A percentile compares a stretch with the other conserved stretches of the same genome.
These are phyloP conservation scores for Pocillopora grandis DNA, from an alignment of 92 coral and sea anemone species.

Conservation along the genomic window DNA sequence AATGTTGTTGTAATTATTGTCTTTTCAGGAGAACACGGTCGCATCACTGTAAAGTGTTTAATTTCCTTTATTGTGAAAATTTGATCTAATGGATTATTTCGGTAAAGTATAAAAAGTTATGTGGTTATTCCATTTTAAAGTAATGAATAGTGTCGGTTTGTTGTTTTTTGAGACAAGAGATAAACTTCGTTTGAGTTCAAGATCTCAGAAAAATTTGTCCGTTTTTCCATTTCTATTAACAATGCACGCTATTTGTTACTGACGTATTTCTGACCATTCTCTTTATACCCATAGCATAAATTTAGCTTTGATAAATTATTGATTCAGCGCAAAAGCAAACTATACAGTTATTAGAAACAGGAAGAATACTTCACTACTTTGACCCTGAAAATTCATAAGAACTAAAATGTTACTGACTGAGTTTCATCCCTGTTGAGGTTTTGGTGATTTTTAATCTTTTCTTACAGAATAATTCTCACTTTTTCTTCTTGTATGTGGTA, in stretches of 20 bases:
- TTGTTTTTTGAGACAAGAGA: not conserved
- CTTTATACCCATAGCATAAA: not conserved
- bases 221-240: not conserved
- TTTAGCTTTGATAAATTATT: conserved; percentile 4
- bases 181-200: not conserved
- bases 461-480: not conserved
- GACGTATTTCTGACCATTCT: not conserved
- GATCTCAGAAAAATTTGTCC: not conserved
- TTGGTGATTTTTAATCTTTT: not conserved
- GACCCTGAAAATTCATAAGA: not conserved
- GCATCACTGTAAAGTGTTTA: conserved; percentile 13
- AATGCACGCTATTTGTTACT: not conserved
- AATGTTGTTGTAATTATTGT: not conserved
- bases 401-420: not conserved
- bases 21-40: conserved; percentile 7
- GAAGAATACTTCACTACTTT: not conserved
- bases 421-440: not conserved
- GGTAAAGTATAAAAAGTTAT: not conserved
- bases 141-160: not conserved
- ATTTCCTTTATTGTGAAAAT: conserved; percentile 9
- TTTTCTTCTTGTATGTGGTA: not conserved
- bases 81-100: conserved; percentile 25
- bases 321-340: conserved; percentile 5
- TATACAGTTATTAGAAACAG: not conserved
- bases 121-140: conserved; percentile 7